Base-by-base conservation (phyloP, 2,113 vertebrate genomes). In the Amblyornis subalaris region DNA sequence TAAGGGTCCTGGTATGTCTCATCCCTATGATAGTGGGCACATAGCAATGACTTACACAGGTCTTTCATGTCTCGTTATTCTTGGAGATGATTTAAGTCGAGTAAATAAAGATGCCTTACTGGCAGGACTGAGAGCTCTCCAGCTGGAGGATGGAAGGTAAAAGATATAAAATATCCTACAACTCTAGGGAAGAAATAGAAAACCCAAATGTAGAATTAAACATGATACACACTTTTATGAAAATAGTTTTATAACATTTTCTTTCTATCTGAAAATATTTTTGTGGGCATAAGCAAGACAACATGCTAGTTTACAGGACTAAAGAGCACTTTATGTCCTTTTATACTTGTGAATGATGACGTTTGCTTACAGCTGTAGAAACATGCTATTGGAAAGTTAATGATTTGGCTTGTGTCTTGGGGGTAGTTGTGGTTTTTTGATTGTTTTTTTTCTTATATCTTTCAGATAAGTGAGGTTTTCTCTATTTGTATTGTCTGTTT, bases 1-100 rank as follows among this genome's bases (percentile, higher is more conserved):
- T 35, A 58, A 99, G 99, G 98, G 97, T 94, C 98, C 98, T 3
- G 98, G 99, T 66, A 71, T 98, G 76, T 96, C 96, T 89, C 99
- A 99, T 95, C 98, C 99, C 3, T 99, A 99, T 45, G 99, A 99
- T 91, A 99, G 99, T 45, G 99, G 99, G 33, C 99, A 99, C 86
- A 98, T 99, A 95, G 98, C 99, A 45, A 99, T 99, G 99, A 99
- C 99, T 45, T 99, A 99, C 93, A 99, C 99, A 5, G 99, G 99
- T 33, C 98, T 99, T 8, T 99, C 98, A 8, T 99, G 99, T 69
- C 97, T 99, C 66, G 84, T 99, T 70, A 99, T 99, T 92, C 98
- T 99, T 73, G 99, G 99, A 79, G 99, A 99, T 75, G 98, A 99
- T 95, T 97, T 99, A 91, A 98, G 98, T 90, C 97, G 99, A 28